Conservation (phyloP, 2,797 vertebrate genomes). For the Mormyrops boulengeri region DNA sequence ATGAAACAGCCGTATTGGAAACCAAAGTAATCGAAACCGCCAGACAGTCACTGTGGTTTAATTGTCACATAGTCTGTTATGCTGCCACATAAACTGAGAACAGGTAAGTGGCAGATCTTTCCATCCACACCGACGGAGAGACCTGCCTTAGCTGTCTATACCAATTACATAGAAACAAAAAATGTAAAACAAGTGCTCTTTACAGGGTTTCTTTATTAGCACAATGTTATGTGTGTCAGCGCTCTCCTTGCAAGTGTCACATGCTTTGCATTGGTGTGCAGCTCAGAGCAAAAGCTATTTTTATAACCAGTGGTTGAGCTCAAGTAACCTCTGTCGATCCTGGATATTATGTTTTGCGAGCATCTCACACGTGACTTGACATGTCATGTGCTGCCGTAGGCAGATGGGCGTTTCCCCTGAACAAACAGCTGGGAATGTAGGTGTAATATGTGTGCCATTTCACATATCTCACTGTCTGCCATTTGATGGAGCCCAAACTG, state of each 20-base stretch:
- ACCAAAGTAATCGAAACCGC: not conserved
- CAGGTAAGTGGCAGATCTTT: not conserved
- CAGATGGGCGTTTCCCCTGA: not conserved
- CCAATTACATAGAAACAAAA: not conserved
- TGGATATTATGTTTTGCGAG: not conserved
- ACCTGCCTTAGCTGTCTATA: not conserved
- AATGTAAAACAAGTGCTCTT: not conserved
- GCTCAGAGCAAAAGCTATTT: not conserved
- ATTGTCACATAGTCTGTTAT: not conserved
- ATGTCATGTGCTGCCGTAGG: not conserved
- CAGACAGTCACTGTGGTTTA: not conserved
- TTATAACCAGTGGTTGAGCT: not conserved
- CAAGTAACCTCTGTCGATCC: not conserved
- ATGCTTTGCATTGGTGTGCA: not conserved
- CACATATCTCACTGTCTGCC: not conserved
- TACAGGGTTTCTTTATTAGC: not conserved
- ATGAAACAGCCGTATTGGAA: not conserved
- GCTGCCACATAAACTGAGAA: not conserved
- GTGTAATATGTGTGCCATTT: not conserved
- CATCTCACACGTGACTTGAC: not conserved
- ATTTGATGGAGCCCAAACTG: not conserved
- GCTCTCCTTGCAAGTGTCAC: not conserved
- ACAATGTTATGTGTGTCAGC: not conserved
- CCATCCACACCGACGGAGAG: not conserved
- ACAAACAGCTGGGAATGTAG: not conserved